Percentiles rank a stretch among this genome's conserved stretches.
Evolutionary conservation across 2,888 invertebrate genomes (phyloP).

Genomic region (Therioaphis trifolii): DNA sequence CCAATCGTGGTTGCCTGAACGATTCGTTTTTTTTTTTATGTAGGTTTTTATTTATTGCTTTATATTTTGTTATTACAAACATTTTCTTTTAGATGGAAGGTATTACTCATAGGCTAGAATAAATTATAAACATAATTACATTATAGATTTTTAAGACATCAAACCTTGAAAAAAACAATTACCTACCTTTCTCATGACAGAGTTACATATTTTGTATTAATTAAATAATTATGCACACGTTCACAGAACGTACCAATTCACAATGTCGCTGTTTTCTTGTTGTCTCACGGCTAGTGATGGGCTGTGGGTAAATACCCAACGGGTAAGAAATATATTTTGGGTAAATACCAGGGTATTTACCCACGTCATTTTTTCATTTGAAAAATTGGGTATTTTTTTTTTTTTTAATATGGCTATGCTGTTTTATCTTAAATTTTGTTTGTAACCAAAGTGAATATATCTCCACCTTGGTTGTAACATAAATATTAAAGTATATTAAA

Average conservation of each 20-base stretch:
- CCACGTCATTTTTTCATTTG: too few relatives aligned
- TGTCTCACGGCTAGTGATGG: too few relatives aligned
- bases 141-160: slow-evolving; percentile 24
- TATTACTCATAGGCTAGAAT: slow-evolving; percentile 25
- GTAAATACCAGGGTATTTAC: too few relatives aligned
- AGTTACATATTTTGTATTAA: slow-evolving; percentile 8
- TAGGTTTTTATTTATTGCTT: not conserved
- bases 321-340: too few relatives aligned
- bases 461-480: too few relatives aligned
- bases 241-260: not conserved
- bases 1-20: not conserved
- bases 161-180: slow-evolving; percentile 15
- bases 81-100: not conserved
- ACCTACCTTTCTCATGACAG: not conserved
- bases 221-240: slow-evolving; percentile 13
- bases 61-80: not conserved
- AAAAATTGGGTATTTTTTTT: too few relatives aligned
- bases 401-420: too few relatives aligned
- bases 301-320: too few relatives aligned
- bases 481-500: too few relatives aligned
- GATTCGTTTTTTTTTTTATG: not conserved
- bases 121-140: slow-evolving; percentile 26
- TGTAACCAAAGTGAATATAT: too few relatives aligned
- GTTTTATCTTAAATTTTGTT: too few relatives aligned
- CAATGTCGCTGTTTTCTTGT: too few relatives aligned